phyloP scores from a whole-genome alignment of 2,888 invertebrate species.

The Ectropis crepuscularia region DNA sequence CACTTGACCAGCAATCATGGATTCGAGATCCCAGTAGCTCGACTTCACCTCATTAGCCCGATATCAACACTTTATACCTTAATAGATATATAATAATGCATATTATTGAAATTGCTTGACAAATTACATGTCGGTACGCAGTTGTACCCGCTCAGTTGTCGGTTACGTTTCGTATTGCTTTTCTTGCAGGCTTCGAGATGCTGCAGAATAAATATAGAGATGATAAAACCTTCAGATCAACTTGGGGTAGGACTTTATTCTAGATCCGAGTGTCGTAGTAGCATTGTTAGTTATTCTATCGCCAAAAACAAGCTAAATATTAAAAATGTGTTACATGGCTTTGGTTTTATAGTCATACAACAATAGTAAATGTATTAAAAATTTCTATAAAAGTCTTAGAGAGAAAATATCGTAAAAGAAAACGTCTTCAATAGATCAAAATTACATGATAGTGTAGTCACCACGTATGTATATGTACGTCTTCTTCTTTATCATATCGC shows the following conservation, averaged over 20 bases:
- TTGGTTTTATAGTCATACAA: no score
- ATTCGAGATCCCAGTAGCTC: slow-evolving; percentile 51
- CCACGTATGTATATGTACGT: no score
- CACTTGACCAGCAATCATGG: slow-evolving; percentile 55
- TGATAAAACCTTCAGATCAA: slow-evolving; percentile 40
- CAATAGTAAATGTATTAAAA: no score
- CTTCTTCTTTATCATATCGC: no score
- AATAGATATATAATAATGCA: slow-evolving; percentile 83
- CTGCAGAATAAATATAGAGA: slow-evolving; percentile 55
- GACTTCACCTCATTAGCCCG: slow-evolving; percentile 75
- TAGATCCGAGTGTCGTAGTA: no score
- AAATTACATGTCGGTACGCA: slow-evolving; percentile 79
- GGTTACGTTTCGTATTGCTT: slow-evolving; percentile 75
- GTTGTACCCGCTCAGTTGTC: slow-evolving; percentile 76
- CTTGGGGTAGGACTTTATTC: not conserved
- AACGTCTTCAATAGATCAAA: no score
- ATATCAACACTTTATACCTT: slow-evolving; percentile 79
- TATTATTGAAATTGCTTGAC: slow-evolving; percentile 84
- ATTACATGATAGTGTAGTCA: no score
- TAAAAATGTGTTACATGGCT: no score
- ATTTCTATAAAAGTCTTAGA: no score
- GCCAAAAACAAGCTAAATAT: no score
- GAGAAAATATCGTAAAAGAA: no score
- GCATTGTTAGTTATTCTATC: no score
- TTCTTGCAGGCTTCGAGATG: slow-evolving; percentile 68